phyloP scores from a whole-genome alignment of 2,888 invertebrate species.

The Norana najaformis region DNA sequence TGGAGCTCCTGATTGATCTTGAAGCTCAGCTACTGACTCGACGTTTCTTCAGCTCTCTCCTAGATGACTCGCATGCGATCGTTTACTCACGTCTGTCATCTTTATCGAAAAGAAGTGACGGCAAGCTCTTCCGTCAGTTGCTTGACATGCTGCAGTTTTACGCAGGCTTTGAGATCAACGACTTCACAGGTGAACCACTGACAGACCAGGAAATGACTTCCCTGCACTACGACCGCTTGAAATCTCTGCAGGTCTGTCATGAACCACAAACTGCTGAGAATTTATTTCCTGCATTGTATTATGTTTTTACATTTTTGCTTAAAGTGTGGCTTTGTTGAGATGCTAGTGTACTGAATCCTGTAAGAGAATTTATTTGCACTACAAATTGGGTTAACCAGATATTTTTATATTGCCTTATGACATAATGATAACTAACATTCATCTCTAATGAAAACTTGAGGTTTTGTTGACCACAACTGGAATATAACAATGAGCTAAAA shows the following conservation, averaged over 20 bases:
- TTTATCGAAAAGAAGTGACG: slow-evolving; percentile 75
- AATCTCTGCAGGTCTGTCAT: slow-evolving; percentile 69
- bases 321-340: not conserved
- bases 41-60: slow-evolving; percentile 91
- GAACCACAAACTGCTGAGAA: not conserved
- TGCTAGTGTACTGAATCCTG: not conserved
- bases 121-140: slow-evolving; percentile 87
- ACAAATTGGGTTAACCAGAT: not conserved
- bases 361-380: not conserved
- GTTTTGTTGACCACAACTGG: too few species aligned
- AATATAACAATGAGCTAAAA: too few species aligned
- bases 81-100: slow-evolving; percentile 83
- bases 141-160: slow-evolving; percentile 95
- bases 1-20: slow-evolving; percentile 93
- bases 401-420: not conserved
- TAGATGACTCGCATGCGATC: slow-evolving; percentile 92
- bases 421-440: not conserved
- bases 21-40: slow-evolving; percentile 93
- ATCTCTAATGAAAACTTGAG: not conserved
- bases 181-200: slow-evolving; percentile 89
- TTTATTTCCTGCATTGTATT: not conserved
- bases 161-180: slow-evolving; percentile 94
- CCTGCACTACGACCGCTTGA: slow-evolving; percentile 88
- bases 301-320: not conserved
- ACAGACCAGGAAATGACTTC: slow-evolving; percentile 91